phyloP scores from a whole-genome alignment of 30 jellyfish, hydroid and myxozoan genomes.

The Turritopsis dohrnii region DNA sequence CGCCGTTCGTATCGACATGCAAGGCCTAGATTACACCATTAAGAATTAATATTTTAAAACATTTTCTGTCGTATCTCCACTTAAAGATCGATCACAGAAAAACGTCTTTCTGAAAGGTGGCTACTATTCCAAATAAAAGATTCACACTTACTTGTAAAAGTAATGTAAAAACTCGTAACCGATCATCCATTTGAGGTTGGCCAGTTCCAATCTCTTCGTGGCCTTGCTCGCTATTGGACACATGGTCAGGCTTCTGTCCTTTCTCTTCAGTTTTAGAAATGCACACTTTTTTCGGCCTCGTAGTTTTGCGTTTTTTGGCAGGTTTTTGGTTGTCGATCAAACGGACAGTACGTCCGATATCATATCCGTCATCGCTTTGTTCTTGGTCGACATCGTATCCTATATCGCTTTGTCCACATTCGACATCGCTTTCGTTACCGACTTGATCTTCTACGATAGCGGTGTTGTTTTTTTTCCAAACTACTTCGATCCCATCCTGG shows the following conservation, averaged over 20 bases:
- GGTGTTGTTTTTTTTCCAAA: neutral
- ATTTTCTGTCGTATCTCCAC: too few relatives aligned
- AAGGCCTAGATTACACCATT: constrained; percentile 19
- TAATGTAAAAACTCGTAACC: neutral
- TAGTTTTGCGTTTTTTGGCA: neutral
- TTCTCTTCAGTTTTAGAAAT: neutral
- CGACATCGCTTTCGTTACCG: too few relatives aligned
- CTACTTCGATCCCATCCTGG: neutral
- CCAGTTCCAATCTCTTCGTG: neutral
- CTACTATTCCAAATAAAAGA: too few relatives aligned
- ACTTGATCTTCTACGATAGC: neutral
- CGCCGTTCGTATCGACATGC: constrained; percentile 34
- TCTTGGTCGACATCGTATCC: too few relatives aligned
- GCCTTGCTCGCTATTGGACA: too few relatives aligned
- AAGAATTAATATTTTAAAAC: too few relatives aligned
- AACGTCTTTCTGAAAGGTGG: too few relatives aligned
- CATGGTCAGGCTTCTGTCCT: too few relatives aligned
- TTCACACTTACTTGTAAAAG: constrained; percentile 16
- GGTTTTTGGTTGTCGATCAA: neutral
- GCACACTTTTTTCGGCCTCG: neutral
- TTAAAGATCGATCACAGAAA: neutral
- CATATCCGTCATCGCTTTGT: neutral
- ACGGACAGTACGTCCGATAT: neutral
- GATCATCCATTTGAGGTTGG: constrained; percentile 1
- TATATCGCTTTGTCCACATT: too few relatives aligned